These are phyloP conservation scores for Hydropsyche tenuis DNA, from an alignment of 1,140 invertebrate genomes.

Conservation along the genomic window DNA sequence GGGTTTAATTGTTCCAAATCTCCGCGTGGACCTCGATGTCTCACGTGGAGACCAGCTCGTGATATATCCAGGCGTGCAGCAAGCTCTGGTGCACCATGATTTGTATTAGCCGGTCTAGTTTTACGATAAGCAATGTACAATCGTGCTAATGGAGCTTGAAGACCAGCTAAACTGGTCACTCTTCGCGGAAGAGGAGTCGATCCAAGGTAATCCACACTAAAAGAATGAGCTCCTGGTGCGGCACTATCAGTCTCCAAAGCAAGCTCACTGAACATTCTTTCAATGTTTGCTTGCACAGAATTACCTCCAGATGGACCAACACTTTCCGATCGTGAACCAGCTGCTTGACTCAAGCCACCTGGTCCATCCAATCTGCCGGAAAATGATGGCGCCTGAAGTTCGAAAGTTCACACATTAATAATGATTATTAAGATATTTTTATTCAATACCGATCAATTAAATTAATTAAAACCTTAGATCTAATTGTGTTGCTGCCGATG, in stretches of 20 bases:
- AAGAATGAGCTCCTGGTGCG: constrained; percentile 62
- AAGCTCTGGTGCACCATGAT: constrained; percentile 41
- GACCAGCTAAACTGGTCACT: constrained; percentile 80
- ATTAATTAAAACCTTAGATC: constrained; percentile 36
- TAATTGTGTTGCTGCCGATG: constrained; percentile 26
- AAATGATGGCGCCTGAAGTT: constrained; percentile 44
- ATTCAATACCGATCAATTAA: neutral
- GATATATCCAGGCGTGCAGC: constrained; percentile 73
- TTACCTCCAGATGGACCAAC: constrained; percentile 61
- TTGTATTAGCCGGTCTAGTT: constrained; percentile 58
- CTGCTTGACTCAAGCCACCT: constrained; percentile 40
- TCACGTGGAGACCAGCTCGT: constrained; percentile 69
- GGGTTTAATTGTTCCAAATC: constrained; percentile 72
- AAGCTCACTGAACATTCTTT: constrained; percentile 84
- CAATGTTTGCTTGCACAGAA: constrained; percentile 82
- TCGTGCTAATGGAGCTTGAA: constrained; percentile 80
- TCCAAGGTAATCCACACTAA: constrained; percentile 83
- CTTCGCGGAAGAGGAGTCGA: constrained; percentile 77
- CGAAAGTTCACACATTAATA: neutral
- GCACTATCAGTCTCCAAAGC: constrained; percentile 67
- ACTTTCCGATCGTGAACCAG: constrained; percentile 36
- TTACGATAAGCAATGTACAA: constrained; percentile 75
- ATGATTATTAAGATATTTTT: neutral
- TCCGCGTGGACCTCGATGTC: constrained; percentile 65
- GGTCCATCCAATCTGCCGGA: constrained; percentile 47